Percentiles rank a stretch among this genome's conserved stretches.
These are phyloP conservation scores for Anthophora plumipes DNA, from an alignment of 2,888 invertebrate species.

Conservation along the genomic window DNA sequence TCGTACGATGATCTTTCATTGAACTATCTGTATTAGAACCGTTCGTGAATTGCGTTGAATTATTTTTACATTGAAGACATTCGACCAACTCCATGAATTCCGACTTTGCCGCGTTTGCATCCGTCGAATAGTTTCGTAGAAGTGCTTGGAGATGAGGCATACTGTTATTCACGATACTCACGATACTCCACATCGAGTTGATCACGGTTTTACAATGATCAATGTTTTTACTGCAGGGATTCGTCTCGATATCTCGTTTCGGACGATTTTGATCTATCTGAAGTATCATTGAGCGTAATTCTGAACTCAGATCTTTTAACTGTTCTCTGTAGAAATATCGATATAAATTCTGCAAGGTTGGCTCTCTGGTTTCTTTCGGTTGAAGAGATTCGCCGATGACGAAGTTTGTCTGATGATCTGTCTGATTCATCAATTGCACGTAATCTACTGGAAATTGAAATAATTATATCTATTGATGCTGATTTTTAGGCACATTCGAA, in stretches of 20 bases:
- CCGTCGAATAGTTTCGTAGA: background rate
- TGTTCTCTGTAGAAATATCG: background rate
- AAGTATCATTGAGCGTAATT: background rate
- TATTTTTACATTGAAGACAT: constrained; percentile 70
- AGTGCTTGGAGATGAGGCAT: constrained; percentile 1
- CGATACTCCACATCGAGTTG: constrained; percentile 44
- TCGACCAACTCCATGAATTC: constrained; percentile 40
- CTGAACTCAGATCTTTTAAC: background rate
- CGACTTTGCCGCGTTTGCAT: background rate
- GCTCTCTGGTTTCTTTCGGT: background rate
- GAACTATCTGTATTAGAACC: background rate
- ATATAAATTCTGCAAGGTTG: background rate
- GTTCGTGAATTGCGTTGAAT: background rate
- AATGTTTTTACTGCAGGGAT: constrained; percentile 21
- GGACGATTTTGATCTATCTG: constrained; percentile 13
- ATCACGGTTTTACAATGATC: constrained; percentile 42
- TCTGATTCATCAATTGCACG: background rate
- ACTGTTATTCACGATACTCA: constrained; percentile 24
- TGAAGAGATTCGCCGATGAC: accelerated
- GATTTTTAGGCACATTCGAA: too few species aligned
- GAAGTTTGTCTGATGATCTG: background rate
- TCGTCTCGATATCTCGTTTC: constrained; percentile 20
- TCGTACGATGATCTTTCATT: background rate
- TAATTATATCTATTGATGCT: too few species aligned
- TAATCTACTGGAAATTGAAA: constrained; percentile 5